Percentiles rank a stretch among this genome's conserved stretches.
These are phyloP conservation scores for Drosophila rhopaloa DNA, from an alignment of 1,140 invertebrate species.

Conservation along the genomic window DNA sequence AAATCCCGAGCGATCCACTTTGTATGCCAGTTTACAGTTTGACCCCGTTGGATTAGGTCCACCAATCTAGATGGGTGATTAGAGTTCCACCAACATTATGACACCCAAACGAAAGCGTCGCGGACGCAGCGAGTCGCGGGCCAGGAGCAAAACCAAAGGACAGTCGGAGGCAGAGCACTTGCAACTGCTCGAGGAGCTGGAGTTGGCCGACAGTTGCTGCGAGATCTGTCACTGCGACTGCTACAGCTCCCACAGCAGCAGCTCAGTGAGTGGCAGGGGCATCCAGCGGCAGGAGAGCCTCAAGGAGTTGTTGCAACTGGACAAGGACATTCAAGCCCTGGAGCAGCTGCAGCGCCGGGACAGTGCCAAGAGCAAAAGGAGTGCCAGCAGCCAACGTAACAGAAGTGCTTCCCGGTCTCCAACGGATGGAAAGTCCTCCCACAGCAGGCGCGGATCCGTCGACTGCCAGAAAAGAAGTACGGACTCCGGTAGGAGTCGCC, in stretches of 20 bases:
- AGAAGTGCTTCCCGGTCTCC: constrained; percentile 60
- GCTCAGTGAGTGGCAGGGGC: constrained; percentile 33
- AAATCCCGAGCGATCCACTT: constrained; percentile 36
- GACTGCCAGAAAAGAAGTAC: constrained; percentile 32
- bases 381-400: constrained; percentile 27
- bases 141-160: constrained; percentile 32
- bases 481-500: constrained; percentile 28
- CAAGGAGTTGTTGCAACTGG: constrained; percentile 56
- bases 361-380: constrained; percentile 17
- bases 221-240: constrained; percentile 82
- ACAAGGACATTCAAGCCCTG: constrained; percentile 51
- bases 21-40: constrained; percentile 56
- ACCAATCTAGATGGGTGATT: constrained; percentile 4
- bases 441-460: constrained; percentile 44
- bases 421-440: constrained; percentile 22
- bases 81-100: constrained; percentile 29
- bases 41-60: constrained; percentile 44
- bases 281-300: constrained; percentile 2
- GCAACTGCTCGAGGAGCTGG: constrained; percentile 60
- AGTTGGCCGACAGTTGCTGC: constrained; percentile 74
- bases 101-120: constrained; percentile 67
- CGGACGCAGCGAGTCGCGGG: constrained; percentile 47
- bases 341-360: constrained; percentile 61
- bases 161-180: constrained; percentile 54
- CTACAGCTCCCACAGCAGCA: constrained; percentile 75